phyloP scores from a whole-genome alignment of 2,888 invertebrate species.

The Norana najaformis region DNA sequence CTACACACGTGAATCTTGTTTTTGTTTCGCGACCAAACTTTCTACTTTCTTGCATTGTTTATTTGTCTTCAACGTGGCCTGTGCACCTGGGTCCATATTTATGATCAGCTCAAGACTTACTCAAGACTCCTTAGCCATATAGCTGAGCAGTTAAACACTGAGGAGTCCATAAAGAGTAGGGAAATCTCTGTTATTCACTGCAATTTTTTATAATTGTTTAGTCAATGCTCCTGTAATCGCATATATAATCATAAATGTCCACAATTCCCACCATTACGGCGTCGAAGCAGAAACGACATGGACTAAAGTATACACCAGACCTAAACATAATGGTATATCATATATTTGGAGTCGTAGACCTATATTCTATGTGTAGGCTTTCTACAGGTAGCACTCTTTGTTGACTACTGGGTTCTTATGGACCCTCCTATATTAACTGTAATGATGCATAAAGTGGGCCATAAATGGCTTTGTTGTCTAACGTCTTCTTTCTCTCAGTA shows the following conservation, averaged over 20 bases:
- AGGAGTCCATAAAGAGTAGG: neutral
- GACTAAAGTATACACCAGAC: too few species aligned
- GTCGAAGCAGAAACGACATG: too few species aligned
- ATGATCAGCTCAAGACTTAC: neutral
- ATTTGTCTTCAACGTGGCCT: neutral
- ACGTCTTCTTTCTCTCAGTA: neutral
- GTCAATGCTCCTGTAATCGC: neutral
- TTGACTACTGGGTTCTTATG: neutral
- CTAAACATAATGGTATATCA: too few species aligned
- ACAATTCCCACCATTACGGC: neutral
- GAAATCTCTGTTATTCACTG: neutral
- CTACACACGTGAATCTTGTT: neutral
- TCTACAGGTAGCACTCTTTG: neutral
- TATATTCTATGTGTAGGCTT: too few species aligned
- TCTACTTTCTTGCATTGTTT: neutral
- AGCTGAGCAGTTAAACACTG: neutral
- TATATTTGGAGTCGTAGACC: too few species aligned
- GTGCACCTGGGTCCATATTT: neutral
- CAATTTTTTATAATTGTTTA: neutral
- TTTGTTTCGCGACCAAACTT: neutral
- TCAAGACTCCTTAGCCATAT: too few species aligned
- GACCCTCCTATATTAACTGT: neutral
- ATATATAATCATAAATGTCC: neutral
- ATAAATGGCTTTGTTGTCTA: neutral
- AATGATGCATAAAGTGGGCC: neutral